Evolutionary conservation across 2,888 invertebrate genomes (phyloP).

Genomic region (Rhagonycha lutea): DNA sequence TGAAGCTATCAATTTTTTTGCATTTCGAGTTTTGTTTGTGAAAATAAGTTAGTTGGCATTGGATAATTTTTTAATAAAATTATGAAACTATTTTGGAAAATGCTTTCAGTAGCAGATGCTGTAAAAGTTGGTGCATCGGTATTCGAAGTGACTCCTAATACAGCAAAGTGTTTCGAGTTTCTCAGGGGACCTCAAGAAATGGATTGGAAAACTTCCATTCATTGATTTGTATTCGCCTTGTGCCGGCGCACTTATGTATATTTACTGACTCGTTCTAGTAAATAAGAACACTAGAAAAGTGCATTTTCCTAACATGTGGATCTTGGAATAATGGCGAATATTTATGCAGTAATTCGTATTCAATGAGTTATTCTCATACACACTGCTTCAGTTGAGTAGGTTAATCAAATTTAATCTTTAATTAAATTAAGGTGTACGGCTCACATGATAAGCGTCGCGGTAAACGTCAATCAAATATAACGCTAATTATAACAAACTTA

Average conservation of each 20-base stretch:
- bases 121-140: constrained; percentile 28
- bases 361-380: constrained; percentile 19
- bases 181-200: constrained; percentile 47
- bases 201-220: constrained; percentile 57
- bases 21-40: neutral
- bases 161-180: constrained; percentile 36
- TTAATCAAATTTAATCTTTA: constrained; percentile 32
- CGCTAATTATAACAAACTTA: constrained; percentile 38
- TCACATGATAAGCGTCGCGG: constrained; percentile 30
- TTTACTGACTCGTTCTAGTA: constrained; percentile 42
- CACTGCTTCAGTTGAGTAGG: constrained; percentile 18
- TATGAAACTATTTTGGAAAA: neutral
- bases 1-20: neutral
- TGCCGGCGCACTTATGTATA: constrained; percentile 45
- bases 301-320: constrained; percentile 15
- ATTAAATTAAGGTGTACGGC: constrained; percentile 37
- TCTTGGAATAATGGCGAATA: neutral
- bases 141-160: constrained; percentile 32
- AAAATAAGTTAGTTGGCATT: neutral
- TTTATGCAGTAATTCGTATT: constrained; percentile 11
- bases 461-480: constrained; percentile 35
- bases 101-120: constrained; percentile 13
- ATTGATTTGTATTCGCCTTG: constrained; percentile 55
- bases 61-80: neutral
- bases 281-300: constrained; percentile 22